Evolutionary conservation across 2,113 vertebrate species (phyloP).

Genomic region (Dunckerocampus dactyliophorus): DNA sequence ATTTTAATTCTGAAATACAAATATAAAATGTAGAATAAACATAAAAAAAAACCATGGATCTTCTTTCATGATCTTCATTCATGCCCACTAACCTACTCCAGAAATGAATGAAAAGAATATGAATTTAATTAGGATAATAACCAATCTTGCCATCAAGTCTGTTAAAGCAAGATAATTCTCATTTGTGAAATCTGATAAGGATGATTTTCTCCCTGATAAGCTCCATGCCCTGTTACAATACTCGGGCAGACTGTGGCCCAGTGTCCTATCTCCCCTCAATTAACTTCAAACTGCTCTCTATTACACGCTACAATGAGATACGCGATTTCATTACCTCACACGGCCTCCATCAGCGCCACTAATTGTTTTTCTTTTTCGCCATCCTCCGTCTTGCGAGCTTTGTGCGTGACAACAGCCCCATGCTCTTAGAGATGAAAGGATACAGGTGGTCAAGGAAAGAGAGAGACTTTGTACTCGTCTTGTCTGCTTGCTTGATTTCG

Average conservation of each 20-base stretch:
- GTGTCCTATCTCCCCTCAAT: constrained; percentile 69
- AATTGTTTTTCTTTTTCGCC: constrained; percentile 64
- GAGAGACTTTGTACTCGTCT: constrained; percentile 12
- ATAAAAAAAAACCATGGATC: not conserved
- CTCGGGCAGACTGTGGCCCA: constrained; percentile 51
- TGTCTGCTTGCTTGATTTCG: constrained; percentile 38
- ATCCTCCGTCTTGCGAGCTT: constrained; percentile 34
- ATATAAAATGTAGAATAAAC: constrained; percentile 1
- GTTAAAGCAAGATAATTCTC: constrained; percentile 54
- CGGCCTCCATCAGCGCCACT: constrained; percentile 50
- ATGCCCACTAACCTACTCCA: constrained; percentile 20
- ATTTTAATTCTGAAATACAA: constrained; percentile 1
- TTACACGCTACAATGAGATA: constrained; percentile 72
- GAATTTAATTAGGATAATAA: constrained; percentile 59
- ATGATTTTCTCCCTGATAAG: constrained; percentile 57
- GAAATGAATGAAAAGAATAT: constrained; percentile 48
- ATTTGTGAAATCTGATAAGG: constrained; percentile 53
- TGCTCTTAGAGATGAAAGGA: constrained; percentile 30
- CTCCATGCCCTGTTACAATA: constrained; percentile 37
- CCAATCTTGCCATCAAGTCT: constrained; percentile 42
- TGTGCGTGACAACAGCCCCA: constrained; percentile 31
- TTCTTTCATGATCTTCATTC: constrained; percentile 16
- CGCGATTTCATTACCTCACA: constrained; percentile 68
- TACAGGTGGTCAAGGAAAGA: constrained; percentile 8
- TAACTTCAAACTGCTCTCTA: constrained; percentile 75